Evolutionary conservation across 1,140 invertebrate genomes (phyloP), one percentile per base, ranked within the genome.

Genomic region (Drosophila seguyi): DNA sequence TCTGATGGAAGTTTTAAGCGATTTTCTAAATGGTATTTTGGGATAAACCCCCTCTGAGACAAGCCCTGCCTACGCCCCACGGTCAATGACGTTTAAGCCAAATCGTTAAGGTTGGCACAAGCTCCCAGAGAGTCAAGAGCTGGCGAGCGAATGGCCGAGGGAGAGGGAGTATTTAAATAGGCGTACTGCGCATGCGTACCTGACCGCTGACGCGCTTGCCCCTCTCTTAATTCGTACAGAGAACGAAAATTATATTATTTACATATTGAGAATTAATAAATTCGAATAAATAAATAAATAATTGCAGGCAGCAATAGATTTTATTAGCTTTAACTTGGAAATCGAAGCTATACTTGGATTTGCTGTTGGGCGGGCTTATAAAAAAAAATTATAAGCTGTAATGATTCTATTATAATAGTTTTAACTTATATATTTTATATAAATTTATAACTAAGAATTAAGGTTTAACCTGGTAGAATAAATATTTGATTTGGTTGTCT

Each of bases 161-260:
- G 34, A 22, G 34, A 53, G 31, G 52, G 34, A 53, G 34, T 25
- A 53, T 25, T 38, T 53, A n/a, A 53, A 53, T 53, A 38, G 52
- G 52, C 52, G 52, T 53, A 53, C 52, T n/a, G 52, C 52, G 52
- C 34, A 53, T 53, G 52, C 52, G 52, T 53, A 53, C 52, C 52
- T 38, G 52, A 38, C 52, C 52, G 52, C 34, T 38, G 52, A 55
- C 52, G 52, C n/a, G 22, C 13, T 52, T 34, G 48, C 8, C 10
- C 50, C 52, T 25, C 34, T 55, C 52, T 55, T 55, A 55, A 38
- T 38, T 38, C 52, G 34, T 55, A 38, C 52, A 55, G 13, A 11
- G 20, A 38, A 25, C 20, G 16, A 55, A 55, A 55, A 55, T n/a
- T 1, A 55, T 5, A 55, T 38, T n/a, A 6, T 25, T 55, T 25